These are phyloP conservation scores for Leptinotarsa defecta DNA, from an alignment of 1,140 invertebrate species.

Conservation along the genomic window DNA sequence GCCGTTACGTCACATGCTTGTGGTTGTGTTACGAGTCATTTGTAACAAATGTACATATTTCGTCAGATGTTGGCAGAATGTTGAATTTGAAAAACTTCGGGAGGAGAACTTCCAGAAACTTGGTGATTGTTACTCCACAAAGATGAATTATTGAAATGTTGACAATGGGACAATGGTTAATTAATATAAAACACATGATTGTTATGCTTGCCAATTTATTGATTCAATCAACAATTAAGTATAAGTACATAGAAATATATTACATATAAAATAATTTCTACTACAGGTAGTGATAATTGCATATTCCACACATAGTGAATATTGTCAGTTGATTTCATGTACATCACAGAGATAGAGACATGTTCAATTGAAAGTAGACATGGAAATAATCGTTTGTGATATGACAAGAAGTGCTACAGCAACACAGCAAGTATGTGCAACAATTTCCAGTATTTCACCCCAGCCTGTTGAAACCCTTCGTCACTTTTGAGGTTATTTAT, in stretches of 20 bases:
- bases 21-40: too few species aligned
- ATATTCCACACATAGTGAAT: constrained; percentile 27
- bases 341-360: constrained; percentile 27
- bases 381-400: background rate
- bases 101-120: too few species aligned
- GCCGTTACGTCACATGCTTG: too few species aligned
- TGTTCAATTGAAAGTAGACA: background rate
- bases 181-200: background rate
- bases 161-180: background rate
- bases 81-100: too few species aligned
- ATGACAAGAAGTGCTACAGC: constrained; percentile 10
- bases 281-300: constrained; percentile 28
- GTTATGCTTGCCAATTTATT: constrained; percentile 31
- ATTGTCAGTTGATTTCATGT: constrained; percentile 29
- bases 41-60: too few species aligned
- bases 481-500: background rate
- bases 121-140: too few species aligned
- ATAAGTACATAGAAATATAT: constrained; percentile 34
- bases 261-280: constrained; percentile 31
- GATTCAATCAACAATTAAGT: constrained; percentile 28
- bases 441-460: background rate
- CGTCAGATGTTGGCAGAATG: too few species aligned
- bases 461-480: too few species aligned
- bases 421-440: constrained; percentile 11
- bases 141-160: too few species aligned